These are phyloP conservation scores for Gallinago solitaria DNA, from an alignment of 2,797 vertebrate species.

Conservation along the genomic window DNA sequence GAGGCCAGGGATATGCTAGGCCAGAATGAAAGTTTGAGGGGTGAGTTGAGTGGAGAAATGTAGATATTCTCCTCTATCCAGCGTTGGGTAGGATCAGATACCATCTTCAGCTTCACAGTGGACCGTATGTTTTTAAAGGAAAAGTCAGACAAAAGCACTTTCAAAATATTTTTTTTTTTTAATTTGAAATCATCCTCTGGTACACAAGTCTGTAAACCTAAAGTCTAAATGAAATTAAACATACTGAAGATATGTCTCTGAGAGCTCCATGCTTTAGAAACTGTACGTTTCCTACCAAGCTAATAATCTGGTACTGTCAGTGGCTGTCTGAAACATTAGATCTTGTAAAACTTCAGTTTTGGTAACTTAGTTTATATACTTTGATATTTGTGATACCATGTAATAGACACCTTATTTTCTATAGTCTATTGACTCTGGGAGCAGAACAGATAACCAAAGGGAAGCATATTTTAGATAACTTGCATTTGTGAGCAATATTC, in stretches of 20 bases:
- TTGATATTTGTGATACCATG: not conserved
- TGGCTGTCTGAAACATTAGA: not conserved
- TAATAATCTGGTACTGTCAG: not conserved
- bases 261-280: not conserved
- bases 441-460: constrained; percentile 23
- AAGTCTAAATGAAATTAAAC: not conserved
- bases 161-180: not conserved
- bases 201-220: not conserved
- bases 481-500: not conserved
- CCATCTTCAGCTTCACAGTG: not conserved
- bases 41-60: not conserved
- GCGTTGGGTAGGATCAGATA: not conserved
- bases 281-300: not conserved
- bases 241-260: not conserved
- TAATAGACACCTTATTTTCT: constrained; percentile 46
- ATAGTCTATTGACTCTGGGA: not conserved
- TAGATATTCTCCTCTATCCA: not conserved
- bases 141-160: not conserved
- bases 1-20: not conserved
- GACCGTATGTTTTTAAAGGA: not conserved
- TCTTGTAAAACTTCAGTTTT: not conserved
- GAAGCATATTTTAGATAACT: constrained; percentile 6
- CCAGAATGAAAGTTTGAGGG: not conserved
- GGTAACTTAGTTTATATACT: not conserved
- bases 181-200: not conserved